Conservation (phyloP, 2,888 invertebrate genomes). For the Hofmannophila pseudospretella region DNA sequence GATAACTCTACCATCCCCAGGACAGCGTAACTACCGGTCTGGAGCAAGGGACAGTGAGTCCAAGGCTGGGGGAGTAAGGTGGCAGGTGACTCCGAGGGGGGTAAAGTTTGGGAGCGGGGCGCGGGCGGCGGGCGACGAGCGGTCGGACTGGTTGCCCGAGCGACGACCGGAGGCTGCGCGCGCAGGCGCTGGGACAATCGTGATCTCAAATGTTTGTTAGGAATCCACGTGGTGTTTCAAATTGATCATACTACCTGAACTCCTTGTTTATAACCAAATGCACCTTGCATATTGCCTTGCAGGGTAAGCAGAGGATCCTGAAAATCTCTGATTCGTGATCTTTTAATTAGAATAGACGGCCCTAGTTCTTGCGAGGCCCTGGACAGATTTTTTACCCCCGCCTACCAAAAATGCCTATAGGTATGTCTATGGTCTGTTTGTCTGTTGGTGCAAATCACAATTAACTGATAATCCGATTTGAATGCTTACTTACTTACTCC, state of each 20-base stretch:
- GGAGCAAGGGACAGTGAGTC: slow-evolving; percentile 17
- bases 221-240: slow-evolving; percentile 40
- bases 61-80: slow-evolving; percentile 19
- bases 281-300: too few relatives aligned
- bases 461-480: too few relatives aligned
- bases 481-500: too few relatives aligned
- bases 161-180: slow-evolving; percentile 75
- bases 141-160: slow-evolving; percentile 73
- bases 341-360: too few relatives aligned
- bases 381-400: too few relatives aligned
- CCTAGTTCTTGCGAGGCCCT: too few relatives aligned
- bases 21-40: slow-evolving; percentile 27
- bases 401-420: too few relatives aligned
- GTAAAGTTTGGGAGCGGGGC: slow-evolving; percentile 50
- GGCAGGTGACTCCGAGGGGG: slow-evolving; percentile 25
- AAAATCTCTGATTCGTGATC: too few relatives aligned
- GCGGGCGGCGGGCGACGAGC: slow-evolving; percentile 35
- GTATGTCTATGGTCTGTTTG: too few relatives aligned
- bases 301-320: too few relatives aligned
- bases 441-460: too few relatives aligned
- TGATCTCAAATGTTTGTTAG: slow-evolving; percentile 46
- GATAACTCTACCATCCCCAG: slow-evolving; percentile 24
- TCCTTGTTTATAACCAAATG: too few relatives aligned
- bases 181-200: slow-evolving; percentile 51
- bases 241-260: background rate